Conservation (phyloP, 2,888 invertebrate species). For the Tetramorium bicarinatum region DNA sequence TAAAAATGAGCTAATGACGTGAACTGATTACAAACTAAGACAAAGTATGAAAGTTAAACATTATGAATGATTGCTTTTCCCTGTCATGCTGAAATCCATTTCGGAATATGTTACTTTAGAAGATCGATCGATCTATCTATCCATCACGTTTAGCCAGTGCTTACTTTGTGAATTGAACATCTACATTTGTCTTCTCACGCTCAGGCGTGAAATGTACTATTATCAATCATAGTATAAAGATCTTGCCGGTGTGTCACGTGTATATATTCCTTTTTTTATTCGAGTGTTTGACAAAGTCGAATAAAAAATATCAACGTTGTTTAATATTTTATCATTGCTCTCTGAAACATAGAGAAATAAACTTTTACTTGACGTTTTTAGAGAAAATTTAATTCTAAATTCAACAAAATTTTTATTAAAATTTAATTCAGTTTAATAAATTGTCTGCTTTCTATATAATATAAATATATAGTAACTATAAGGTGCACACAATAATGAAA, state of each 20-base stretch:
- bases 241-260: not conserved
- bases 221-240: constrained; percentile 58
- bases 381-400: not conserved
- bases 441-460: not conserved
- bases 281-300: not conserved
- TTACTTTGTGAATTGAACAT: constrained; percentile 32
- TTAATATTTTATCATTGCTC: not conserved
- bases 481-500: not conserved
- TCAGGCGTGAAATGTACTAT: constrained; percentile 43
- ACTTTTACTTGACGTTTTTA: not conserved
- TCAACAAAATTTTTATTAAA: not conserved
- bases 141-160: constrained; percentile 48
- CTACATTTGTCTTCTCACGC: constrained; percentile 51
- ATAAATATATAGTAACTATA: not conserved
- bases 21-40: not conserved
- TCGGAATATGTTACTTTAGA: constrained; percentile 27
- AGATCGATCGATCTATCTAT: constrained; percentile 64
- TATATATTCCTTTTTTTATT: not conserved
- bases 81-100: constrained; percentile 54
- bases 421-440: not conserved
- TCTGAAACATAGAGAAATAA: not conserved
- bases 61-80: constrained; percentile 28
- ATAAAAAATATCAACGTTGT: not conserved
- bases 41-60: constrained; percentile 60
- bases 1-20: not conserved